Evolutionary conservation across 2,113 vertebrate species (phyloP), one percentile per base, ranked within the genome.

Genomic region (Sceloporus undulatus): DNA sequence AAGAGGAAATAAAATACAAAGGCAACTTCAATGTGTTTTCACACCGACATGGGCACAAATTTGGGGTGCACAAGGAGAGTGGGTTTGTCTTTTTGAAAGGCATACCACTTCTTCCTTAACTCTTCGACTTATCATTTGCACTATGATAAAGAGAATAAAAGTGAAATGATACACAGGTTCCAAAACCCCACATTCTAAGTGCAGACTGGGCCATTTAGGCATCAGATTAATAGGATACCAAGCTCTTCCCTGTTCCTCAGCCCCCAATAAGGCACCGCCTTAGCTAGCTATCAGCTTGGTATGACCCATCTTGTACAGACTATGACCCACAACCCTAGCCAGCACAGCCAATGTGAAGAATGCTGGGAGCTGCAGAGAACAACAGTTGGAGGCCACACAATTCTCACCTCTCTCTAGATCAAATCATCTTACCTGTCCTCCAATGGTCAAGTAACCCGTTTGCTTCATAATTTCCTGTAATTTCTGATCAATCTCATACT

Each of bases 401-500:
- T 62, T 62, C 59, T 8, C 68, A 70, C 23, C 68, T 25, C 21
- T 27, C 68, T 70, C 27, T 48, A 42, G 4, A 82, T 42, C 54
- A 83, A 54, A 14, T 0, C 2, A 68, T 9, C 97, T 96, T 92
- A 99, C 98, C 98, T 99, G 98, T 80, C 98, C 98, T 4, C 98
- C 98, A 0, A 99, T 98, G 93, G 98, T 98, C 79, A 99, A 97
- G 91, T 98, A 99, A 59, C 98, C 98, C 0, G 98, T 99, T 96
- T 99, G 98, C 93, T 98, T 99, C 98, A 99, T 99, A 89, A 99
- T 99, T 93, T 99, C 98, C 93, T 99, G 98, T 82, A 99, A 94
- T 93, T 99, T 99, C 96, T 98, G 98, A 92, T 99, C 98, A 38
- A 99, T 98, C 95, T 99, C 98, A 98, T 97, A 96, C 98, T 99